These are phyloP conservation scores for Epizoanthus stellaris DNA, from an alignment of 92 coral and sea anemone genomes.

Conservation along the genomic window DNA sequence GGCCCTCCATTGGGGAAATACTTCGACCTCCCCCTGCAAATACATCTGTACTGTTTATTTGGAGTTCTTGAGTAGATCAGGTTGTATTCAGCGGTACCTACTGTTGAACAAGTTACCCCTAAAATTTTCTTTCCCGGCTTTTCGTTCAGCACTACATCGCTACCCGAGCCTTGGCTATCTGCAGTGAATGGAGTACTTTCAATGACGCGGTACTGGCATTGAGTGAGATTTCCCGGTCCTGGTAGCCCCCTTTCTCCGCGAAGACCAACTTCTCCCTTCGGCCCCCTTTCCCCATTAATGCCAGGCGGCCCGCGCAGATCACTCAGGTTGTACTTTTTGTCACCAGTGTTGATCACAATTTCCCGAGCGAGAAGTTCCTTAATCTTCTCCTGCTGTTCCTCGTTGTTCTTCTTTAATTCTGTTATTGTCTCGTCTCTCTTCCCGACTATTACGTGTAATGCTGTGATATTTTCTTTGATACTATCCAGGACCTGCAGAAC, in stretches of 20 bases:
- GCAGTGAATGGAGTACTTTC: constrained; percentile 38
- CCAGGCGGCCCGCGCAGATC: constrained; percentile 15
- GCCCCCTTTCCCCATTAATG: background rate
- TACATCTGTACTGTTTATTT: background rate
- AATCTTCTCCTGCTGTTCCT: background rate
- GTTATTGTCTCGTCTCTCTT: background rate
- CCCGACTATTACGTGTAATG: background rate
- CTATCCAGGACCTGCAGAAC: background rate
- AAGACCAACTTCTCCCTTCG: background rate
- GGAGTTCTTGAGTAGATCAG: background rate
- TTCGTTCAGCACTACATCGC: constrained; percentile 12
- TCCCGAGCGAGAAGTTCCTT: background rate
- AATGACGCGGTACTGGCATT: background rate
- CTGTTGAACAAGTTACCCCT: constrained; percentile 15
- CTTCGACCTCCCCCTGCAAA: constrained; percentile 6
- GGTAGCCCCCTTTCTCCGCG: background rate
- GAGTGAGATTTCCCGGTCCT: constrained; percentile 23
- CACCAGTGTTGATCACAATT: background rate
- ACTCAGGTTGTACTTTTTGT: background rate
- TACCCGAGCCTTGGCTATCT: constrained; percentile 32
- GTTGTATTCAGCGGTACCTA: background rate
- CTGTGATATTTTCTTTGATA: background rate
- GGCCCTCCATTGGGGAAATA: constrained; percentile 23
- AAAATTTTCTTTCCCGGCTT: background rate
- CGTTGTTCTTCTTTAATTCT: background rate